Base-by-base conservation (phyloP, 1,140 invertebrate species). In the Neodiprion fabricii region DNA sequence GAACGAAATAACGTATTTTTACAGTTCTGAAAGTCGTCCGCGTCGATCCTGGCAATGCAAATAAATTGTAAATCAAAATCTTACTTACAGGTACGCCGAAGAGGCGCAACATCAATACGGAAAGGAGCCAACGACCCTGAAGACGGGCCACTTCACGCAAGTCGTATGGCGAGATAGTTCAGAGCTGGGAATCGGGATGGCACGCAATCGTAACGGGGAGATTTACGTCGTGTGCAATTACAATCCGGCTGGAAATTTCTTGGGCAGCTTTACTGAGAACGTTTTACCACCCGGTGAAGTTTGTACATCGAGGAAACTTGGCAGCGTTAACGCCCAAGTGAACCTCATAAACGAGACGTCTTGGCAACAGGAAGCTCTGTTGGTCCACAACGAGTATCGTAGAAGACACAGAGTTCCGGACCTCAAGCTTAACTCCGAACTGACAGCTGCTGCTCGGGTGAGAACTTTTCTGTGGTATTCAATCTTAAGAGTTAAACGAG, bases 151-250 rank as follows among this genome's bases (percentile, higher is more conserved):
- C 72, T 95, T 95, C 79, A 92, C 93, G 0, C 94, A 95, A 86
- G 91, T 95, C 12, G 90, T 97, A 14, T 98, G 96, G 96, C 92
- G 92, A 80, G 92, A 91, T 28, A 94, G 90, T 71, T 91, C 90
- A 79, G 91, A 94, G 79, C 80, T 97, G 0, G 96, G 96, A 0
- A 92, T 97, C 5, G 96, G 94, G 17, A 89, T 93, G 78, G 92
- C 95, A 0, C 91, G 89, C 77, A 91, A 91, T 72, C 90, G 90
- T 70, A 92, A 92, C 74, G 95, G 95, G 0, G 92, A 93, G 79
- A 90, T 94, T 40, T 94, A 94, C 78, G 94, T 97, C 0, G 96
- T 97, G 0, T 94, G 94, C 23, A 95, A 97, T 86, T 98, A 97
- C 83, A 92, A 91, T 82, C 96, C 96, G 0, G 92, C 95, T 7